Evolutionary conservation across 2,797 vertebrate genomes (phyloP).

Genomic region (Coracias cyanogaster): DNA sequence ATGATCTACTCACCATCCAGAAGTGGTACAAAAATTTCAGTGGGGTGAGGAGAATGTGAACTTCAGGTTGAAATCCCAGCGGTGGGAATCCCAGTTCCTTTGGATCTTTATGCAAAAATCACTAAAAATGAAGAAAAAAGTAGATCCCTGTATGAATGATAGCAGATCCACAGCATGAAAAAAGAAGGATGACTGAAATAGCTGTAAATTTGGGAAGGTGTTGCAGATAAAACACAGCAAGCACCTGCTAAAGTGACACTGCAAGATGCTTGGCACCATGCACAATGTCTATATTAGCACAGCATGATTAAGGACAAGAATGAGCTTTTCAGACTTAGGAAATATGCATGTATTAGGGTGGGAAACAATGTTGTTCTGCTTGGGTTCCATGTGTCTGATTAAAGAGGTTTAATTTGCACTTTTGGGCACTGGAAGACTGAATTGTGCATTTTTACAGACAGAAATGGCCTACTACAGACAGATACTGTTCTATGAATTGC

Average conservation of each 20-base stretch:
- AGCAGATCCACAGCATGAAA: neutral
- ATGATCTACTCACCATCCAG: neutral
- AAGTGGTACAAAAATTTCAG: neutral
- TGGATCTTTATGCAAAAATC: neutral
- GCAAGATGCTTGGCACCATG: neutral
- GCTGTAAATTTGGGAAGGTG: neutral
- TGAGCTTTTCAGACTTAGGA: neutral
- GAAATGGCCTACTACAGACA: neutral
- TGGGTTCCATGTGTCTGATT: neutral
- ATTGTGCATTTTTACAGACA: neutral
- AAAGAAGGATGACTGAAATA: neutral
- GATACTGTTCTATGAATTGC: neutral
- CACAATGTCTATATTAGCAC: neutral
- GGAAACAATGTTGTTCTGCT: neutral
- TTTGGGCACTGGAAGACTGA: neutral
- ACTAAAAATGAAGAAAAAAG: neutral
- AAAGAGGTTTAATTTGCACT: neutral
- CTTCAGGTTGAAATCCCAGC: neutral
- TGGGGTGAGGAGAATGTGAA: neutral
- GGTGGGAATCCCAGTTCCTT: neutral
- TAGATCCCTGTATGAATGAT: neutral
- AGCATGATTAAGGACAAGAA: neutral
- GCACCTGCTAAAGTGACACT: neutral
- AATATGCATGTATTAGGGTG: accelerated
- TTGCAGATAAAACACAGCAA: neutral